Percentiles rank a stretch among this genome's conserved stretches.
Evolutionary conservation across 1,140 invertebrate species (phyloP).

Genomic region (Danaus plexippus): DNA sequence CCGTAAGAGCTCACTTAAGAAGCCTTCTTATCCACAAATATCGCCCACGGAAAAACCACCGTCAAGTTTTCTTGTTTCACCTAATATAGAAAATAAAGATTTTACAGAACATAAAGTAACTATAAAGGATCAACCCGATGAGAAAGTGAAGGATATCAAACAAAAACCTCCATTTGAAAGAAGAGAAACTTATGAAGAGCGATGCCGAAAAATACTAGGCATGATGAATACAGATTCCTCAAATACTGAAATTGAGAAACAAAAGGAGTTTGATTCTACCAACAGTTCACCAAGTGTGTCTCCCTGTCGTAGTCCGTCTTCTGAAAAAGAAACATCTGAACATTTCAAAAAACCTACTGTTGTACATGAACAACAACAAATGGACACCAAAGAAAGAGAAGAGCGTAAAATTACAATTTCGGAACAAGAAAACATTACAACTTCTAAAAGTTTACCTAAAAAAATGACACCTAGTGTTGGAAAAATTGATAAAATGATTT

Average conservation of each 20-base stretch:
- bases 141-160: conserved; percentile 32
- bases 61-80: conserved; percentile 53
- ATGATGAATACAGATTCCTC: conserved; percentile 66
- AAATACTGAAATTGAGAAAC: conserved; percentile 22
- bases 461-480: background rate
- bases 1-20: conserved; percentile 68
- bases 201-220: conserved; percentile 77
- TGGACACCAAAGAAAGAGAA: conserved; percentile 6
- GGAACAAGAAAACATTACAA: background rate
- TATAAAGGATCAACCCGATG: conserved; percentile 43
- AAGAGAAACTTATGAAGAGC: conserved; percentile 79
- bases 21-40: conserved; percentile 41
- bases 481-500: too few relatives aligned
- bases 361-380: background rate
- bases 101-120: conserved; percentile 35
- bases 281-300: conserved; percentile 36
- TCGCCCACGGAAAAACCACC: conserved; percentile 58
- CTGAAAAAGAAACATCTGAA: conserved; percentile 24
- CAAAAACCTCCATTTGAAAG: conserved; percentile 67
- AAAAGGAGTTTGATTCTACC: conserved; percentile 23
- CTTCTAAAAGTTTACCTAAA: conserved; percentile 1
- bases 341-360: background rate
- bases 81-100: conserved; percentile 38
- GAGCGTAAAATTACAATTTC: background rate
- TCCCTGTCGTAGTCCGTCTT: conserved; percentile 39